Evolutionary conservation across 2,113 vertebrate species (phyloP).

Genomic region (Pithys albifrons): DNA sequence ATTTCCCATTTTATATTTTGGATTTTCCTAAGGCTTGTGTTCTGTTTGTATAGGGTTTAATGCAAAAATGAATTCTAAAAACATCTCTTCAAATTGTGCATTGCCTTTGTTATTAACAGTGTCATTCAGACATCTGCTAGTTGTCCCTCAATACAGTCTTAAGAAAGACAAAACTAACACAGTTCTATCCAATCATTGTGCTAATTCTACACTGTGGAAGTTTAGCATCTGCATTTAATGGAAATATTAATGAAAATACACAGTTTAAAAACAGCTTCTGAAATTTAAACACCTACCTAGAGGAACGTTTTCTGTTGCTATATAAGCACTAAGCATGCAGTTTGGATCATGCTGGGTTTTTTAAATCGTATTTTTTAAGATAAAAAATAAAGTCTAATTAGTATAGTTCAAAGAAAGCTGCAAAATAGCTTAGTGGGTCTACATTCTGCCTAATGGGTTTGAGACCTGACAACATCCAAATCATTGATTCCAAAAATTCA

Average conservation of each 20-base stretch:
- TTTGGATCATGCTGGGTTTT: not conserved
- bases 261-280: not conserved
- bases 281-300: not conserved
- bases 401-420: not conserved
- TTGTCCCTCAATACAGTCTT: conserved; percentile 26
- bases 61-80: conserved; percentile 55
- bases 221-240: conserved; percentile 12
- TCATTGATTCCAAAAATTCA: not conserved
- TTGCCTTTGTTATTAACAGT: conserved; percentile 42
- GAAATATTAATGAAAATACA: not conserved
- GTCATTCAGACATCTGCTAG: conserved; percentile 60
- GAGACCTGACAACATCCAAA: not conserved
- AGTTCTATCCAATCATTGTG: not conserved
- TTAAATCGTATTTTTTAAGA: not conserved
- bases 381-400: not conserved
- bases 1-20: conserved; percentile 50
- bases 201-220: not conserved
- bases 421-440: not conserved
- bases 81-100: not conserved
- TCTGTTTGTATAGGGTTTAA: conserved; percentile 35
- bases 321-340: not conserved
- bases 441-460: not conserved
- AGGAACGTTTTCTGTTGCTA: not conserved
- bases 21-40: conserved; percentile 43
- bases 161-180: conserved; percentile 26